phyloP scores from a whole-genome alignment of 2,113 vertebrate genomes.

The Donacobius atricapilla region DNA sequence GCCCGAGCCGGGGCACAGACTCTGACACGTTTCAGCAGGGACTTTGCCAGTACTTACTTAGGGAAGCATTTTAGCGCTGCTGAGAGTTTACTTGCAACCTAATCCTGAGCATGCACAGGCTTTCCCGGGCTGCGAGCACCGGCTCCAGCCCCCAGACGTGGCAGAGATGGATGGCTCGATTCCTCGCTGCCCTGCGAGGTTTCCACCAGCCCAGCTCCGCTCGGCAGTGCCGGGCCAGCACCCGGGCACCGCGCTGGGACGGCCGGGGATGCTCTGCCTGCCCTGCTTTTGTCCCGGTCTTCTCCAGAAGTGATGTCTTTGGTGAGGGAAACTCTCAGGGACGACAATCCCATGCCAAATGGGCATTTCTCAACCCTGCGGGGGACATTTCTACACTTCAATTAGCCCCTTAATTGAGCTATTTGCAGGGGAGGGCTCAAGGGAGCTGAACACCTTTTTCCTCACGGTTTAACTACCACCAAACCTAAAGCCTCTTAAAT shows the following conservation, averaged over 20 bases:
- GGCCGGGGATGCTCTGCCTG: conserved; percentile 8
- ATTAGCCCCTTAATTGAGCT: conserved; percentile 57
- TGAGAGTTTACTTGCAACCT: conserved; percentile 67
- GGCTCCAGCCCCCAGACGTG: not conserved
- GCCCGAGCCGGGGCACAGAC: not conserved
- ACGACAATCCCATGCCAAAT: not conserved
- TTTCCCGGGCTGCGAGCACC: conserved; percentile 37
- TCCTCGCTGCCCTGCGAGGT: conserved; percentile 21
- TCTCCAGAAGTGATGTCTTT: not conserved
- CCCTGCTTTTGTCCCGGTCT: not conserved
- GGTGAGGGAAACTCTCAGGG: not conserved
- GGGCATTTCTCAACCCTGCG: not conserved
- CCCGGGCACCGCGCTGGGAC: not conserved
- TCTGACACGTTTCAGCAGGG: conserved; percentile 15
- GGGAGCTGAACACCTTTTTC: not conserved
- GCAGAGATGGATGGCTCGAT: conserved; percentile 64
- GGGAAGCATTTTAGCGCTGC: conserved; percentile 55
- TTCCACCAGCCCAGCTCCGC: not conserved
- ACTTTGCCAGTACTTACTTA: conserved; percentile 45
- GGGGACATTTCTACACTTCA: not conserved
- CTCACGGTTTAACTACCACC: not conserved
- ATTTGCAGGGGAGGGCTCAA: conserved; percentile 5
- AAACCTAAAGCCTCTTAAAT: not conserved
- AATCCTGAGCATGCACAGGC: conserved; percentile 64
- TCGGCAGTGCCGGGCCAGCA: not conserved